Evolutionary conservation across 2,888 invertebrate genomes (phyloP).

Genomic region (Epiblema foenella): DNA sequence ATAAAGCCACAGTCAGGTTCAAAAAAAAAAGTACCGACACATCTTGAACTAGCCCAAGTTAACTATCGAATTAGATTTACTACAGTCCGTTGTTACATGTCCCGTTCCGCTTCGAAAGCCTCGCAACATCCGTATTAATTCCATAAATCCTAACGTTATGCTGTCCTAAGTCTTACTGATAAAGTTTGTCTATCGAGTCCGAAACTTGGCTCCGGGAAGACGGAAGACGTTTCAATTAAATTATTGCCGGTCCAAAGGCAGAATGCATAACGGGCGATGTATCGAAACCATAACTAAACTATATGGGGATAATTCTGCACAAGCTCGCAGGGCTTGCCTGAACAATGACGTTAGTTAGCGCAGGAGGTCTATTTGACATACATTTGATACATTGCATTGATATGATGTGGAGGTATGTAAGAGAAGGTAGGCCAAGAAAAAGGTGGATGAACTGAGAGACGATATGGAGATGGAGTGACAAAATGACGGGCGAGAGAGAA

Average conservation of each 20-base stretch:
- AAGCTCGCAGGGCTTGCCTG: slow-evolving; percentile 28
- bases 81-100: neutral
- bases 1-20: too few species aligned
- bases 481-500: too few species aligned
- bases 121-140: slow-evolving; percentile 32
- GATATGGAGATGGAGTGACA: too few species aligned
- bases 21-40: too few species aligned
- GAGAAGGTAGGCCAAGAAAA: too few species aligned
- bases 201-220: slow-evolving; percentile 61
- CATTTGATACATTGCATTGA: too few species aligned
- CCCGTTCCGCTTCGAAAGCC: slow-evolving; percentile 4
- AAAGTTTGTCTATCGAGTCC: slow-evolving; percentile 66
- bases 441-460: too few species aligned
- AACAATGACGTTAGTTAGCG: slow-evolving; percentile 53
- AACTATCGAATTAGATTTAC: neutral
- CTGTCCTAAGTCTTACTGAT: slow-evolving; percentile 60
- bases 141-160: slow-evolving; percentile 36
- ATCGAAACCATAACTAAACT: slow-evolving; percentile 59
- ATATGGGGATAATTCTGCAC: slow-evolving; percentile 72
- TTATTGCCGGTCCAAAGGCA: slow-evolving; percentile 79
- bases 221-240: slow-evolving; percentile 74
- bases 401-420: too few species aligned
- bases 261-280: slow-evolving; percentile 69
- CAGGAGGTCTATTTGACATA: neutral
- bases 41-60: neutral